Evolutionary conservation across 2,888 invertebrate species (phyloP).

Genomic region (Dryobota labecula): DNA sequence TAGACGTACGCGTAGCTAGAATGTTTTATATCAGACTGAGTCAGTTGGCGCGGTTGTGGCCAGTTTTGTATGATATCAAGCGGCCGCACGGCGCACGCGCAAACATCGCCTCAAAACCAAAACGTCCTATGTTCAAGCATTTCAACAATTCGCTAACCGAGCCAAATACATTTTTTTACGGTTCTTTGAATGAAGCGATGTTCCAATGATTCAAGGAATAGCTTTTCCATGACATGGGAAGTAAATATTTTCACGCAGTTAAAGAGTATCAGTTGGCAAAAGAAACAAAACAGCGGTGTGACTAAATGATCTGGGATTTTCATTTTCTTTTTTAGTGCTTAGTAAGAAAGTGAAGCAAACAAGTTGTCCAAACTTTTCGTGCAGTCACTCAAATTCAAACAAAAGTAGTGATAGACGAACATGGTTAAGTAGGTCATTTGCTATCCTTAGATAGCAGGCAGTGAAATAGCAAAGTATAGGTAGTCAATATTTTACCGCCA

Average conservation of each 20-base stretch:
- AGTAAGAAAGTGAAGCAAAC: conserved; percentile 43
- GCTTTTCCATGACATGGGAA: conserved; percentile 77
- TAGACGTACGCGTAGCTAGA: conserved; percentile 86
- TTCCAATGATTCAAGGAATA: conserved; percentile 85
- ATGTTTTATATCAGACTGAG: conserved; percentile 89
- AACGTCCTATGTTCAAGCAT: conserved; percentile 81
- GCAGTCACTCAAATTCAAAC: conserved; percentile 30
- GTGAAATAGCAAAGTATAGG: conserved; percentile 60
- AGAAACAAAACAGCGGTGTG: conserved; percentile 58
- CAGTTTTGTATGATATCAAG: conserved; percentile 86
- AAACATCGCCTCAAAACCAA: conserved; percentile 67
- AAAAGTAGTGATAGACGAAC: conserved; percentile 51
- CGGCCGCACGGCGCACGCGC: conserved; percentile 86
- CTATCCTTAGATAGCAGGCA: conserved; percentile 68
- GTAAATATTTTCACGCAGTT: conserved; percentile 69
- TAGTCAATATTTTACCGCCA: conserved; percentile 55
- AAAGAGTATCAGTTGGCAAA: conserved; percentile 71
- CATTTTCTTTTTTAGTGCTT: conserved; percentile 52
- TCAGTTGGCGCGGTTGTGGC: conserved; percentile 84
- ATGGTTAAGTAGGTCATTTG: conserved; percentile 72
- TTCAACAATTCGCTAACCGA: conserved; percentile 82
- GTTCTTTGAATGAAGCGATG: conserved; percentile 71
- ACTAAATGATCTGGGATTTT: conserved; percentile 62
- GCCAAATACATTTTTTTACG: conserved; percentile 82
- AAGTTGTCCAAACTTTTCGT: conserved; percentile 22